These are phyloP conservation scores for Olivierus martensii DNA, from an alignment of 1,140 invertebrate species.

Conservation along the genomic window DNA sequence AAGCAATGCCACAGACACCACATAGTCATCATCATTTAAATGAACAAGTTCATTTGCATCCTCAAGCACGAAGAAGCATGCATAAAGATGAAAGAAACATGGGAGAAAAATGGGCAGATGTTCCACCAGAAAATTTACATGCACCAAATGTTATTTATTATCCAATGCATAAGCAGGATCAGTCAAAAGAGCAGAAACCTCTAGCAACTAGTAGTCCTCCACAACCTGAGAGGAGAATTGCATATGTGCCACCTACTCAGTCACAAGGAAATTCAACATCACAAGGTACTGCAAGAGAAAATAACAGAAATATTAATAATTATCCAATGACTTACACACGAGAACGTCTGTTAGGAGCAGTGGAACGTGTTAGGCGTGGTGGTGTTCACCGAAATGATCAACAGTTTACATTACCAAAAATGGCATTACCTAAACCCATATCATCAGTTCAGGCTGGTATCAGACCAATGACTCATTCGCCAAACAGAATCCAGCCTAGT, in stretches of 20 bases:
- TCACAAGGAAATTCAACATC: not conserved
- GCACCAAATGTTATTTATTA: not conserved
- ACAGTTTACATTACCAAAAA: not conserved
- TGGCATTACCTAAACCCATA: conserved; percentile 20
- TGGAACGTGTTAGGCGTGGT: conserved; percentile 29
- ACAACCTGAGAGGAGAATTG: not conserved
- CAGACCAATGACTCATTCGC: not conserved
- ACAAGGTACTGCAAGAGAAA: conserved; percentile 16
- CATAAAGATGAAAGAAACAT: not conserved
- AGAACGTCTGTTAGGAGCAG: conserved; percentile 31
- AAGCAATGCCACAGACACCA: not conserved
- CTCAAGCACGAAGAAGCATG: not conserved
- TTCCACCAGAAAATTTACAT: not conserved
- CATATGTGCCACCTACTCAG: not conserved
- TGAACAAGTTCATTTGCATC: not conserved
- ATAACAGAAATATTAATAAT: conserved; percentile 17
- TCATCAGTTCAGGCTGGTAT: conserved; percentile 10
- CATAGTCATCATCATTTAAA: not conserved
- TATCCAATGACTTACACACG: conserved; percentile 31
- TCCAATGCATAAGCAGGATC: not conserved
- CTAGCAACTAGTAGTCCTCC: conserved; percentile 26
- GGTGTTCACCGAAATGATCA: conserved; percentile 17
- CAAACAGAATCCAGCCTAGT: conserved; percentile 1
- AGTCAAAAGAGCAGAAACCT: not conserved
- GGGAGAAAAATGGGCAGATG: not conserved